Evolutionary conservation across 53 echinoderm and acorn worm species (phyloP).

Genomic region (Antedon mediterranea): DNA sequence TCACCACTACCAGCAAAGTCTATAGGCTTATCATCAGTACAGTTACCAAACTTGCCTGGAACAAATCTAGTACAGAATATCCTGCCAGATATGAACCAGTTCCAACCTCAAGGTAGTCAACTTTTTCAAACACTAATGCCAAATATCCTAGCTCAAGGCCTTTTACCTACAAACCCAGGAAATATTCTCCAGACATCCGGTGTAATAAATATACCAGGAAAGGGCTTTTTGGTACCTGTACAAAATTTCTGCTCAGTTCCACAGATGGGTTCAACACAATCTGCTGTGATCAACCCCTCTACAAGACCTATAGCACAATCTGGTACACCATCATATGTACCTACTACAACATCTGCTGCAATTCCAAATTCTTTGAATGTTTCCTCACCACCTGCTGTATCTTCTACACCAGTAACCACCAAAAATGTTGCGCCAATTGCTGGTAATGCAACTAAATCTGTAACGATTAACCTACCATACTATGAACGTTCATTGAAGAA

Average conservation of each 20-base stretch:
- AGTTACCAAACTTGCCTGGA: neutral
- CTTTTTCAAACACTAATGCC: neutral
- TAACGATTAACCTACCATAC: neutral
- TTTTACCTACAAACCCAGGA: neutral
- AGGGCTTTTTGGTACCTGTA: conserved; percentile 20
- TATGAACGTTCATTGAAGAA: neutral
- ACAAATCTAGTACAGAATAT: neutral
- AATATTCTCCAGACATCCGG: neutral
- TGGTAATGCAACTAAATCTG: neutral
- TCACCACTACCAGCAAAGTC: too few relatives aligned
- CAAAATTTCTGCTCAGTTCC: conserved; percentile 1
- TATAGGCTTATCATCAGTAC: too few relatives aligned
- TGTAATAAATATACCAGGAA: neutral
- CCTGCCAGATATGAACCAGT: neutral
- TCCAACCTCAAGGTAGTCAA: neutral
- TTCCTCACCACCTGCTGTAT: too few relatives aligned
- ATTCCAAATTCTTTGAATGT: neutral
- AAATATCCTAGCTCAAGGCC: neutral
- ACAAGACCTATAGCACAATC: neutral
- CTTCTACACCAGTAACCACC: neutral
- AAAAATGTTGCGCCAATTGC: neutral
- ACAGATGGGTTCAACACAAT: neutral
- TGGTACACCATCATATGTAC: neutral
- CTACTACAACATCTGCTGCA: neutral
- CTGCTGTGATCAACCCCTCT: neutral